Evolutionary conservation across 1,140 invertebrate species (phyloP), one percentile per base, ranked within the genome.

Genomic region (Bombus confusus): DNA sequence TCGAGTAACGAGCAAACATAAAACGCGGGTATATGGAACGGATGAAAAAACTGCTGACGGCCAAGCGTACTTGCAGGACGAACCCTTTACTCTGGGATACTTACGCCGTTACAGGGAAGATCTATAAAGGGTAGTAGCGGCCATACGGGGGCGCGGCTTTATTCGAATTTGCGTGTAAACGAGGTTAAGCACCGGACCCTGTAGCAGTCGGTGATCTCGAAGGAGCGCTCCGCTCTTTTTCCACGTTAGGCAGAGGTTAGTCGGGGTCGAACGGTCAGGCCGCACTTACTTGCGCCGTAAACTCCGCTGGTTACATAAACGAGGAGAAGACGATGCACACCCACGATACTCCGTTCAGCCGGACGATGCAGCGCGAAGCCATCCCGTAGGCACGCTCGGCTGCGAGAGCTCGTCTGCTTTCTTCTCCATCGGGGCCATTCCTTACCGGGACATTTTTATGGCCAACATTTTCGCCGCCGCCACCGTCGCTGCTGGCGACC

Each of bases 391-490:
- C 62, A 81, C 69, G 80, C 69, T 75, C 59, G 78, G 22, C 66
- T 25, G 81, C 66, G 74, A 59, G 80, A 43, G 82, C 73, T 76
- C 85, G 62, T 79, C 85, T 68, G 81, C 77, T 79, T 77, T 57
- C 80, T 71, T 75, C 83, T 83, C 34, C 57, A 64, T 62, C 77
- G 47, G 68, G 72, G 87, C 88, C 88, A 88, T 91, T 91, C 81
- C 90, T 91, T 91, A 88, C 88, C 72, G 78, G 86, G 90, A 91
- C 90, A 91, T 91, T 91, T 91, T 91, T 91, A 91, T 91, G 88
- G 88, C 86, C 90, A 81, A 88, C 90, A 89, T 89, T 91, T 85
- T 91, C 90, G 76, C 89, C 80, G 68, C 71, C 72, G 64, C 66
- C 37, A 13, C 39, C 69, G 12, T 28, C 39, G 5, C 13, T 85